Evolutionary conservation across 2,797 vertebrate genomes (phyloP), one percentile per base, ranked within the genome.

Genomic region (Ceryle rudis): DNA sequence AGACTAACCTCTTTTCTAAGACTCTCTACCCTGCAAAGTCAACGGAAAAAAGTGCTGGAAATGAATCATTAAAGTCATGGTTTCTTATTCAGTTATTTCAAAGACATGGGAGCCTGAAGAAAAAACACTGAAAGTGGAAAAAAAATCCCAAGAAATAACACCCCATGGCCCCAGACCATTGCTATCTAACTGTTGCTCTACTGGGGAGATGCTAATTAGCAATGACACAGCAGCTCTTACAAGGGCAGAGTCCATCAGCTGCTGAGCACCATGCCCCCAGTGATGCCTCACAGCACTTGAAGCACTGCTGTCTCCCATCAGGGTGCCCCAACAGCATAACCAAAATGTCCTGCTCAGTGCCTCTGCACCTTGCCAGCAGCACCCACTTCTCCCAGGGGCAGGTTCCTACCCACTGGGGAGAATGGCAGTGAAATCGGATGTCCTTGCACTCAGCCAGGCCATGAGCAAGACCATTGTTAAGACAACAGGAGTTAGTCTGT

Each of bases 271-370:
- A 37, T 47, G 42, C 16, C 49, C 54, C 1, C 1, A 21, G 64
- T 35, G 42, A 55, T 31, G 35, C 41, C 61, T 33, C 52, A 35
- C 0, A 1, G 42, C 35, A 66, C 49, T 33, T 0, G 0, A 57
- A 65, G 20, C 4, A 0, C 42, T 1, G 0, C 52, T 42, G 54
- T 7, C 22, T 57, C 64, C n/a, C 3, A 0, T 25, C n/a, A 35
- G 52, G 51, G 46, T 37, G 47, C 9, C 28, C 35, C 44, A 42
- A 3, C 14, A 33, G 20, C 0, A 0, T 14, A 18, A 19, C 49
- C 69, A 52, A n/a, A 39, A 28, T 1, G 0, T 61, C 55, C 60
- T 58, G 11, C 49, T 28, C 5, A 13, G 15, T 23, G 22, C 6
- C 52, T 28, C 44, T 1, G 0, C 10, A 52, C 10, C 44, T 47